These are phyloP conservation scores for Sorex araneus DNA, from an alignment of 2,113 vertebrate genomes.

Conservation along the genomic window DNA sequence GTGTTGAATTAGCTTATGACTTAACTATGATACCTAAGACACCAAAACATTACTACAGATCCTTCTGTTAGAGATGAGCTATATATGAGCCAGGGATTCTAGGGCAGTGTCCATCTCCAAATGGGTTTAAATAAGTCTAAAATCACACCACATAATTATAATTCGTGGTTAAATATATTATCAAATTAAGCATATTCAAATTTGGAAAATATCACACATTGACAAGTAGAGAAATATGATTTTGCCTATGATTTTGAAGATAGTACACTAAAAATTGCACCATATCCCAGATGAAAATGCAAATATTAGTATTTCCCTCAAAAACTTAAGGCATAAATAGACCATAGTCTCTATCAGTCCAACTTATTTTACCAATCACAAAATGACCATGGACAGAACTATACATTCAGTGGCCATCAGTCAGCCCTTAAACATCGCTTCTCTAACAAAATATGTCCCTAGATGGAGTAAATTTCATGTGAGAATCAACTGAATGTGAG, in stretches of 20 bases:
- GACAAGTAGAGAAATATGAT: background rate
- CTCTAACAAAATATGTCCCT: constrained; percentile 10
- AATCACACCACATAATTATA: background rate
- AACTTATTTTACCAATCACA: background rate
- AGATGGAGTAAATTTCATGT: background rate
- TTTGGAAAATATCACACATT: background rate
- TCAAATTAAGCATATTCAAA: background rate
- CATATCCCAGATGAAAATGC: background rate
- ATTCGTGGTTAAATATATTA: background rate
- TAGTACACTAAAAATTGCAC: background rate
- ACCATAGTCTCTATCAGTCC: background rate
- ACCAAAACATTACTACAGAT: background rate
- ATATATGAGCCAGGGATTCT: background rate
- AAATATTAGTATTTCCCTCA: background rate
- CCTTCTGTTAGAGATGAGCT: background rate
- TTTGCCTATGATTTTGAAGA: background rate
- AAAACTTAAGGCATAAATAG: background rate
- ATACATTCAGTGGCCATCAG: background rate
- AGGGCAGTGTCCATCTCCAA: background rate
- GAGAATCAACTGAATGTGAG: constrained; percentile 23
- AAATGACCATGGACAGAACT: background rate
- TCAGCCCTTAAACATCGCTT: background rate
- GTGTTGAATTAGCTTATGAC: background rate
- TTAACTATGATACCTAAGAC: background rate
- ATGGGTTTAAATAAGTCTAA: no score